Conservation (phyloP, 2,797 vertebrate species). For the Anas bahamensis region DNA sequence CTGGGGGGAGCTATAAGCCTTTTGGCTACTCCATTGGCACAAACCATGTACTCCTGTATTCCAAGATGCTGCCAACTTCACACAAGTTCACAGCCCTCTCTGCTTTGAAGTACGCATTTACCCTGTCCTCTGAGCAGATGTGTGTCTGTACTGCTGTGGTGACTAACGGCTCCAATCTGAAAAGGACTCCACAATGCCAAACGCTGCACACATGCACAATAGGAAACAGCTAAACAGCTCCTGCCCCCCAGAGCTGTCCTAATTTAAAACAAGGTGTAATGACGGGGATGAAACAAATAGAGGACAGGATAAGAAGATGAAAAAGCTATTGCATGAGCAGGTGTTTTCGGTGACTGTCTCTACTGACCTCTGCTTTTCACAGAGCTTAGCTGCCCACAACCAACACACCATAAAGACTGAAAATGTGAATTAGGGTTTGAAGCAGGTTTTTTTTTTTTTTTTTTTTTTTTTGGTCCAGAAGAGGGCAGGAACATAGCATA, state of each 20-base stretch:
- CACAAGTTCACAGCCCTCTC: background rate
- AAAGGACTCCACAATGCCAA: background rate
- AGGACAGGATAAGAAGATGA: background rate
- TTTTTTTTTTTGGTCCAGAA: background rate
- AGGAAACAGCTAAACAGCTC: background rate
- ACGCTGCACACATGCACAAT: background rate
- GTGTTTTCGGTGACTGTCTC: background rate
- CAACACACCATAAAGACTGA: background rate
- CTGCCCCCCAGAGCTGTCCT: background rate
- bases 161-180: background rate
- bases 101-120: background rate
- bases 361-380: background rate
- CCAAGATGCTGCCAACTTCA: background rate
- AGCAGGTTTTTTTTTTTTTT: background rate
- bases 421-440: background rate
- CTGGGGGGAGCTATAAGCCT: background rate
- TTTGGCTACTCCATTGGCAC: background rate
- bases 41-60: background rate
- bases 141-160: background rate
- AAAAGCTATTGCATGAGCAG: background rate
- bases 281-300: background rate
- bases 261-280: background rate
- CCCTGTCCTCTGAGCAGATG: background rate
- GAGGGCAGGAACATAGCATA: background rate
- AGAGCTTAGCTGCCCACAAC: background rate